Base-by-base conservation (phyloP, 2,888 invertebrate genomes). In the Koerneria pararmatus region DNA sequence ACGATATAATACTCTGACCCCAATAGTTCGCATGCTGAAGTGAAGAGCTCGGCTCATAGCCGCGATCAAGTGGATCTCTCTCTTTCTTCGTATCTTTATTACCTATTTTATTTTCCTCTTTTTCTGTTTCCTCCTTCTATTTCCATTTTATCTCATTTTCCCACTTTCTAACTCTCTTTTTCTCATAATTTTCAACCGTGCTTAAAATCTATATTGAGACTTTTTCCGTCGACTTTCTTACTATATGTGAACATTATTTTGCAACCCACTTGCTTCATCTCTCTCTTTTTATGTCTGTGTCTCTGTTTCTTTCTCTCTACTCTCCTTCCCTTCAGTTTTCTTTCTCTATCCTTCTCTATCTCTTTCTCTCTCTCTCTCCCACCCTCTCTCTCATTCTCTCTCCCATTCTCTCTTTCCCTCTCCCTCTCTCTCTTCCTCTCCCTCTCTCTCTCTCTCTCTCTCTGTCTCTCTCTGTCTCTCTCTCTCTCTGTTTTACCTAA, bases 331-430 rank as follows among this genome's bases (percentile, higher is more conserved):
- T 32, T n/a, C 27, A 5, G 54, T 5, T 56, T 31, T 34, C 34
- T 32, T 34, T 56, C 56, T 32, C 32, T 32, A 11, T 67, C 57
- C 68, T 63, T 67, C 57, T 58, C 54, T 64, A 61, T 65, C 60
- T 66, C 65, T 64, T 65, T 61, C 64, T 19, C 62, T 60, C 57
- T 54, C 61, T 53, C 57, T 68, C 57, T 51, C 29, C 54, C 65
- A 68, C 67, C 60, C 65, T 46, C 57, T 63, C 58, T 19, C 35
- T 41, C 37, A 41, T 63, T 49, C 66, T 64, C 60, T 65, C 46
- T 41, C 29, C 53, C 41, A 49, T 51, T 41, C 32, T 54, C 61
- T 32, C 27, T 37, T 24, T 67, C 54, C 37, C 29, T 48, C 32
- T 62, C 37, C 62, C 66, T 29, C 65, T 59, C 41, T n/a, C 31